Base-by-base conservation (phyloP, 2,888 invertebrate species). In the Oligia strigilis region DNA sequence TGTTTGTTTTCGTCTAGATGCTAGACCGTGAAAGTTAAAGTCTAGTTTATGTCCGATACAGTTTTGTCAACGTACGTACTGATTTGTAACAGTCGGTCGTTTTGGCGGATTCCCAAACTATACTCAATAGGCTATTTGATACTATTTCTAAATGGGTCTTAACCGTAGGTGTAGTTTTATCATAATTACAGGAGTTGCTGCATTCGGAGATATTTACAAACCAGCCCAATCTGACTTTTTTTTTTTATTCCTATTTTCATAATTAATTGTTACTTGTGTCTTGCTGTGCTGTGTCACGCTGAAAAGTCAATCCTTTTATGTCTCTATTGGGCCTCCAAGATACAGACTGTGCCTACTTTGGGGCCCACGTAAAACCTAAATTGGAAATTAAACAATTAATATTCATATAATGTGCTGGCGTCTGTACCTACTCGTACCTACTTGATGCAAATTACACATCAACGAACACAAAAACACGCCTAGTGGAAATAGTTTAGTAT, bases 31-130 rank as follows among this genome's bases (percentile, higher is more conserved):
- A 29, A 72, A 74, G 65, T 78, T 72, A 60, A 46, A 72, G 74
- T 70, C 80, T 80, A 80, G 74, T 76, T 64, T 78, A 81, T 66
- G 64, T 36, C 58, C 62, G 65, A 72, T 87, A 84, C 81, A 85
- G 85, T 87, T 85, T 88, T 85, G 80, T 85, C 81, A 75, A 72
- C 80, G 70, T 77, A 72, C 40, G 29, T 52, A 75, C 79, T 75
- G 80, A 84, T 87, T 86, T 83, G 83, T 81, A 74, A 85, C 85
- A 91, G 81, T 87, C 80, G 79, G 86, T 79, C 65, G 58, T 80
- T 77, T 84, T 92, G 91, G 91, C 82, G 17, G 19, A 40, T 36
- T 9, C 87, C 92, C 91, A 91, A 88, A 77, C 70, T 81, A 84
- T 77, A 86, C 82, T 87, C 83, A 83, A 88, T 87, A 55, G 23